Conservation (phyloP, 2,888 invertebrate species). For the Gisinianus flammeolus region DNA sequence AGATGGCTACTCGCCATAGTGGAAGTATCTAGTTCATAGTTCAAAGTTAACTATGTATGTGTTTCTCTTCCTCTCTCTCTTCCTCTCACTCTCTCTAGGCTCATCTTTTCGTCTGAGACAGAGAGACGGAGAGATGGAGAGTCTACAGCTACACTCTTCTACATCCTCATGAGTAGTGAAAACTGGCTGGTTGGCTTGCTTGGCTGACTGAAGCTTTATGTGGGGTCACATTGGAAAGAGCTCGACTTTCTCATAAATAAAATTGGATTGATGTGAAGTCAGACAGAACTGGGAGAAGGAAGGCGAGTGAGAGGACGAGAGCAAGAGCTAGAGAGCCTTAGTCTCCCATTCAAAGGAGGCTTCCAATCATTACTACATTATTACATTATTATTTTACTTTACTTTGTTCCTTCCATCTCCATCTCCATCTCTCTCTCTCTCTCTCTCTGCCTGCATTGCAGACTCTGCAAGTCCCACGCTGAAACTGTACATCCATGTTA, state of each 20-base stretch:
- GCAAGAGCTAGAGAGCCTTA: constrained; percentile 8
- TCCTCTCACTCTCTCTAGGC: neutral
- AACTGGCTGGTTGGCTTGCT: no score
- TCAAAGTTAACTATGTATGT: constrained; percentile 8
- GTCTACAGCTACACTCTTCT: no score
- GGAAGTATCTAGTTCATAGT: neutral
- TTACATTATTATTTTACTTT: constrained; percentile 28
- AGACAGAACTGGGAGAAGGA: no score
- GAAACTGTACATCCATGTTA: neutral
- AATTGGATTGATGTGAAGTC: constrained; percentile 13
- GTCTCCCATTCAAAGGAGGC: constrained; percentile 6
- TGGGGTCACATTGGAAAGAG: constrained; percentile 5
- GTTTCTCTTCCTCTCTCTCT: neutral
- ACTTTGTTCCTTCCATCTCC: constrained; percentile 20
- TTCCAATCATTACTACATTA: constrained; percentile 25
- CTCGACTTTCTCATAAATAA: constrained; percentile 23
- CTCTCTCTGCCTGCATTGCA: neutral
- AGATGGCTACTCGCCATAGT: no score
- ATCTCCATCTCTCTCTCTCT: neutral
- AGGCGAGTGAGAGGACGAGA: no score
- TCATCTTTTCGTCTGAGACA: neutral
- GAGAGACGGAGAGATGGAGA: no score
- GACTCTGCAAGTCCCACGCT: neutral
- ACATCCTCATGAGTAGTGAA: no score
- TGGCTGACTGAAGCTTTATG: no score